Base-by-base conservation (phyloP, 2,113 vertebrate species). In the Thamnophis sirtalis region DNA sequence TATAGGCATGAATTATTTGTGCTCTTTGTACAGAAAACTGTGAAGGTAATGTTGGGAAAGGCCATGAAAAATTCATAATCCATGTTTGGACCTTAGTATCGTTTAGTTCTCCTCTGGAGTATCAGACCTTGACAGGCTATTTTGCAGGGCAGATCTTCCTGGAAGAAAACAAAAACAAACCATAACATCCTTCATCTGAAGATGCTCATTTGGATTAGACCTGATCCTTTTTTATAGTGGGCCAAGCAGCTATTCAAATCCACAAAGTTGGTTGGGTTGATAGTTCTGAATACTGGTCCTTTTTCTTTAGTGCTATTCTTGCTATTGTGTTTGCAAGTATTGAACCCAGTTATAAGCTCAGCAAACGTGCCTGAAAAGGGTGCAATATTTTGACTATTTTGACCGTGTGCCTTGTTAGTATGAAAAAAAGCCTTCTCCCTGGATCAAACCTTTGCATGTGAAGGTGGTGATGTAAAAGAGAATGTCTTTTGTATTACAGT, bases 231-330 rank as follows among this genome's bases (percentile, higher is more conserved):
- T 22, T 92, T 10, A n/a, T 1, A 48, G 1, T 87, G 73, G 48
- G 56, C 90, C 53, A 58, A 43, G 33, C 56, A 43, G 0, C 90
- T 91, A 87, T 92, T 53, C 5, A 43, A 55, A 33, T 55, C 54
- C 43, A 88, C 80, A 86, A 17, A 49, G 26, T n/a, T 96, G 1
- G 63, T 90, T 85, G 58, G 38, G 24, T 92, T 54, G 22, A 85
- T 24, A 92, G 85, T 26, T 68, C 5, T 80, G 43, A 48, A 17
- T 22, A 56, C 15, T 2, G 3, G 13, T 21, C 11, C 10, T 49
- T 38, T 86, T n/a, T 60, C 13, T 43, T 85, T 21, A 60, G 9
- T 58, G 53, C 7, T 22, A 55, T 13, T 15, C 33, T 90, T 80
- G 28, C 50, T 80, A 38, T 33, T 17, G 55, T 49, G 4, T 84